Percentiles rank a stretch among this genome's conserved stretches.
Conservation (phyloP, 2,888 invertebrate genomes). For the Callinectes sapidus region DNA sequence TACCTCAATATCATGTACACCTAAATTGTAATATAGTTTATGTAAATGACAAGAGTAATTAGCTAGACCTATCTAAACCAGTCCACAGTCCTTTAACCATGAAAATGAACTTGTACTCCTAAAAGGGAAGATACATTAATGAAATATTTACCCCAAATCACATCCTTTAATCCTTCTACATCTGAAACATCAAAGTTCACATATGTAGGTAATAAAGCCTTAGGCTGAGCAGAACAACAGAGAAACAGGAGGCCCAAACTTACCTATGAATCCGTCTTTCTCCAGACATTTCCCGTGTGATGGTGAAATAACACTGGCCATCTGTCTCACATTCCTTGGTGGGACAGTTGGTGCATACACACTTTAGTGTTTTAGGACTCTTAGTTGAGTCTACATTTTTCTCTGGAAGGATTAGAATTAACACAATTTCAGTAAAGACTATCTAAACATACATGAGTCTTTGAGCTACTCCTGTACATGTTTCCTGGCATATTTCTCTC, state of each 20-base stretch:
- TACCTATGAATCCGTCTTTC: conserved; percentile 40
- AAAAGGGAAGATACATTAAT: not conserved
- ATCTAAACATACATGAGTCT: no score
- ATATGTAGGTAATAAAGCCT: not conserved
- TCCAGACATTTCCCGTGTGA: conserved; percentile 39
- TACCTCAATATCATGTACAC: not conserved
- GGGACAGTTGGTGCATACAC: conserved; percentile 57
- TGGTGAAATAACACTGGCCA: conserved; percentile 57
- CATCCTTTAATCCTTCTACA: not conserved
- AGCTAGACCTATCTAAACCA: not conserved
- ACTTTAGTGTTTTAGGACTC: conserved; percentile 32
- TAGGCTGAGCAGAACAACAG: not conserved
- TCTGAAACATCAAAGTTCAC: not conserved
- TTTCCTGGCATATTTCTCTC: no score
- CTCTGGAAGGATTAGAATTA: not conserved
- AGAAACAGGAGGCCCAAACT: conserved; percentile 37
- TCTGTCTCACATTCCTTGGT: conserved; percentile 51
- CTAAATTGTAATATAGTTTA: not conserved
- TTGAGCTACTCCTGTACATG: no score
- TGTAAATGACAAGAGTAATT: not conserved
- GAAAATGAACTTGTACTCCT: not conserved
- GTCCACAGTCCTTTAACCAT: not conserved
- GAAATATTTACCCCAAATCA: not conserved
- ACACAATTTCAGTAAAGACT: not conserved
- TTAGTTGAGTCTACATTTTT: not conserved